phyloP scores from a whole-genome alignment of 2,113 vertebrate species.

The Rhinoderma darwinii region DNA sequence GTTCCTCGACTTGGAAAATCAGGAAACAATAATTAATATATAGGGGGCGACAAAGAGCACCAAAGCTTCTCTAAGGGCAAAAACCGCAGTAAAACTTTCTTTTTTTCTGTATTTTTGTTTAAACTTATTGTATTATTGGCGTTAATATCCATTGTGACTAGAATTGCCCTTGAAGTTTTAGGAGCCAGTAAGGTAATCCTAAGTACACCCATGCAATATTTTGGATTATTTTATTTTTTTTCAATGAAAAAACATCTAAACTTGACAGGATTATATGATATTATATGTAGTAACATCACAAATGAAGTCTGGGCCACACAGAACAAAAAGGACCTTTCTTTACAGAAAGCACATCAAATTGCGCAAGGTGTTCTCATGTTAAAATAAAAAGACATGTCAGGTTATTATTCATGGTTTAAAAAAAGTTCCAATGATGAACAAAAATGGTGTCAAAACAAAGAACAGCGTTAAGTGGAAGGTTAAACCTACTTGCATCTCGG shows the following conservation, averaged over 20 bases:
- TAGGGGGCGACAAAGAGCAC: no score
- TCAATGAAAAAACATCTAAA: neutral
- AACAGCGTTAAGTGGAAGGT: conserved; percentile 81
- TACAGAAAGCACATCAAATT: neutral
- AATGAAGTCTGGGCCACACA: neutral
- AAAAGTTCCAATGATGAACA: conserved; percentile 73
- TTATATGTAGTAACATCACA: neutral
- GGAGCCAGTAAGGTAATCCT: neutral
- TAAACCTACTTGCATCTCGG: conserved; percentile 99
- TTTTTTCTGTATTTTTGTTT: no score
- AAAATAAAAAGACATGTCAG: conserved; percentile 71
- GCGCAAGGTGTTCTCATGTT: neutral
- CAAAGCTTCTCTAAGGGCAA: no score
- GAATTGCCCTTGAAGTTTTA: neutral
- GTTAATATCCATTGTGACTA: neutral
- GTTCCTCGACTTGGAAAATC: no score
- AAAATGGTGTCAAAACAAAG: conserved; percentile 81
- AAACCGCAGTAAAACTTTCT: no score
- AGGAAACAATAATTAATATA: no score
- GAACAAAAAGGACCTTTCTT: neutral
- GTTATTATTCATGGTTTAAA: conserved; percentile 78
- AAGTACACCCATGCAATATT: no score
- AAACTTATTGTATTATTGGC: neutral
- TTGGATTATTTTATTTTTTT: no score
- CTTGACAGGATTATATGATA: neutral